Evolutionary conservation across 2,797 vertebrate genomes (phyloP).

Genomic region (Pseudochaenichthys georgianus): DNA sequence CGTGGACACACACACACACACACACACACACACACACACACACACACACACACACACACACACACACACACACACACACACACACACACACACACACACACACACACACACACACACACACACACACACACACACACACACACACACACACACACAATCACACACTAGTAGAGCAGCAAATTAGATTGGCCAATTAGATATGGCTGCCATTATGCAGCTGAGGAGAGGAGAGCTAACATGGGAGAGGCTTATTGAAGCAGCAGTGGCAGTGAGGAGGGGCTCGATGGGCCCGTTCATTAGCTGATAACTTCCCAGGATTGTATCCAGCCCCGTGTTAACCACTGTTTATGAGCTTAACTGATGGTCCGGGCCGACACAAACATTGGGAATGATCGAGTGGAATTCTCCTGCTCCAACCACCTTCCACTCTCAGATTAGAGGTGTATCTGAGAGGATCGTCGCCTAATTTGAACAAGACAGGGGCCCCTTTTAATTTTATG

Average conservation of each 20-base stretch:
- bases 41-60: too few species aligned
- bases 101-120: constrained; percentile 22
- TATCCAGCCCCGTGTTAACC: constrained; percentile 44
- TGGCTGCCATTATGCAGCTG: constrained; percentile 66
- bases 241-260: constrained; percentile 50
- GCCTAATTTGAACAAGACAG: too few species aligned
- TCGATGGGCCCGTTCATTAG: constrained; percentile 56
- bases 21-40: background rate
- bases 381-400: background rate
- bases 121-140: constrained; percentile 5
- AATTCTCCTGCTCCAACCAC: too few species aligned
- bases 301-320: constrained; percentile 49
- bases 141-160: too few species aligned
- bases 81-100: constrained; percentile 21
- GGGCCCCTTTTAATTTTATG: too few species aligned
- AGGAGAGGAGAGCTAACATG: constrained; percentile 68
- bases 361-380: constrained; percentile 19
- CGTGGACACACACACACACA: constrained; percentile 9
- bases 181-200: constrained; percentile 76
- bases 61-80: constrained; percentile 7
- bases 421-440: too few species aligned
- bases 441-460: too few species aligned
- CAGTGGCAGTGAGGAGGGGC: constrained; percentile 40
- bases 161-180: constrained; percentile 57
- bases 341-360: constrained; percentile 41